phyloP scores from a whole-genome alignment of 2,888 invertebrate genomes.

The Leucozona laternaria region DNA sequence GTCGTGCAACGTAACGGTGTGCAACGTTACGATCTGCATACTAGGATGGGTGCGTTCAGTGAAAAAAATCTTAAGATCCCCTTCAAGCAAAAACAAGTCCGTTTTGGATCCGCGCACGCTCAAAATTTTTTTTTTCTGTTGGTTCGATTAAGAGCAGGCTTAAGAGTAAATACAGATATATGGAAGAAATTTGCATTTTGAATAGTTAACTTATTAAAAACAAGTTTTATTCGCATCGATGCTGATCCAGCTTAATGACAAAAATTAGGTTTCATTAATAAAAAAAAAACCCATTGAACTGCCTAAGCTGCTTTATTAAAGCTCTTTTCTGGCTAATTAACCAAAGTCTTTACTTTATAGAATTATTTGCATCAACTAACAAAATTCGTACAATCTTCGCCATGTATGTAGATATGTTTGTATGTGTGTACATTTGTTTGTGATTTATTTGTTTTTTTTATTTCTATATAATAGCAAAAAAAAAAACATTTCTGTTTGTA shows the following conservation, averaged over 20 bases:
- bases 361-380: constrained; percentile 16
- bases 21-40: too few species aligned
- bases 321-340: background rate
- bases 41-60: too few species aligned
- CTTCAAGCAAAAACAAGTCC: too few species aligned
- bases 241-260: background rate
- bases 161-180: too few species aligned
- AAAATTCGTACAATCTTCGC: background rate
- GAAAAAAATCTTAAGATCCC: too few species aligned
- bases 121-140: too few species aligned
- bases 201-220: too few species aligned
- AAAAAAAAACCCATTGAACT: background rate
- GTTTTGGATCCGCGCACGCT: too few species aligned
- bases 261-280: background rate
- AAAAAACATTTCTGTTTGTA: constrained; percentile 38
- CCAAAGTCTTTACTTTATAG: background rate
- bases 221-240: background rate
- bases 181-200: too few species aligned
- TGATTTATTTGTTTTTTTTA: background rate
- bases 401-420: background rate
- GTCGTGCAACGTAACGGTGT: too few species aligned
- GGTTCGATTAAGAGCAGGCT: too few species aligned
- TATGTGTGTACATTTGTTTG: background rate
- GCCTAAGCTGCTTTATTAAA: background rate
- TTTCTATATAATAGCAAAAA: constrained; percentile 8